Conservation (phyloP, 2,113 vertebrate species). For the Sapayoa aenigma region DNA sequence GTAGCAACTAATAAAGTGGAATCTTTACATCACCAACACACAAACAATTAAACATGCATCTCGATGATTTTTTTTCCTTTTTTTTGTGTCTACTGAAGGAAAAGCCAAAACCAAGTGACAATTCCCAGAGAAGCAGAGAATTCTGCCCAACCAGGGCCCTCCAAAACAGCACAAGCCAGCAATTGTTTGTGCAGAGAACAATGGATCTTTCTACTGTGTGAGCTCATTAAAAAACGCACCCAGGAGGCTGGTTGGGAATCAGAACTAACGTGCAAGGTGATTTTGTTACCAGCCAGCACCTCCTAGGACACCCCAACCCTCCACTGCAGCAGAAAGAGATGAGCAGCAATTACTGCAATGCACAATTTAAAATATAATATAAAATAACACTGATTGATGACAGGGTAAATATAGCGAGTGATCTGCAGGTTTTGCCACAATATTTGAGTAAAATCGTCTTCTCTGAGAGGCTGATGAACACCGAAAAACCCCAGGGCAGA, state of each 20-base stretch:
- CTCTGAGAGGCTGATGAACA: neutral
- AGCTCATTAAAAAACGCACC: conserved; percentile 54
- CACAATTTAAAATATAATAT: neutral
- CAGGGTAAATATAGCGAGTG: neutral
- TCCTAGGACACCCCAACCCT: conserved; percentile 17
- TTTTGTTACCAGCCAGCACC: conserved; percentile 33
- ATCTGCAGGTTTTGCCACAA: neutral
- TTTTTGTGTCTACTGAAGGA: neutral
- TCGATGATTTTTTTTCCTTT: neutral
- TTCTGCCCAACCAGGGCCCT: neutral
- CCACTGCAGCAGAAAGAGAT: conserved; percentile 4
- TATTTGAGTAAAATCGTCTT: neutral
- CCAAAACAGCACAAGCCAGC: conserved; percentile 14
- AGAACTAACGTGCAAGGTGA: conserved; percentile 41
- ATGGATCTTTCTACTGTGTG: conserved; percentile 18
- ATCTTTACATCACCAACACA: neutral
- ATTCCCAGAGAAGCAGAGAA: neutral
- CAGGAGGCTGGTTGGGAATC: conserved; percentile 15
- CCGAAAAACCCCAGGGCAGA: neutral
- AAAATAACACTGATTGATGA: neutral
- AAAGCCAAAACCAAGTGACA: neutral
- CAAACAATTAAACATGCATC: neutral
- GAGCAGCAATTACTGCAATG: conserved; percentile 16
- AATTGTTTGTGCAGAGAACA: conserved; percentile 47
- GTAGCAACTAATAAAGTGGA: neutral